These are phyloP conservation scores for Cyclophora punctaria DNA, from an alignment of 2,888 invertebrate species.

Conservation along the genomic window DNA sequence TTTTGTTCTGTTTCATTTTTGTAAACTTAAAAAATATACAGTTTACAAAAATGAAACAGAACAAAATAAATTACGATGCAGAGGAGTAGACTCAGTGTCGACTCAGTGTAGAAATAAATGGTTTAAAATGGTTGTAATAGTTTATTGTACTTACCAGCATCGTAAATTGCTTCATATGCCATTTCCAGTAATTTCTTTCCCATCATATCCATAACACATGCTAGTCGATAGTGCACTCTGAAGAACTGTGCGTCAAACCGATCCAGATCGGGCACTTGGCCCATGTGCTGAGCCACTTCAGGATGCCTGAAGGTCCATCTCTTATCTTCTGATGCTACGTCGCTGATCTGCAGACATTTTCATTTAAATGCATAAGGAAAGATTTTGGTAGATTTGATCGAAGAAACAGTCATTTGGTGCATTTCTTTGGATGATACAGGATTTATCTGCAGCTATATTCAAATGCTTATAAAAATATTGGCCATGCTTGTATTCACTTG, in stretches of 20 bases:
- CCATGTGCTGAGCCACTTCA: conserved; percentile 73
- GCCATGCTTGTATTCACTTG: too few relatives aligned
- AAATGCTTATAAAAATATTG: too few relatives aligned
- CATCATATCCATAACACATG: conserved; percentile 28
- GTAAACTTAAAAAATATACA: too few relatives aligned
- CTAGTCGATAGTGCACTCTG: conserved; percentile 68
- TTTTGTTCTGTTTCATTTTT: too few relatives aligned
- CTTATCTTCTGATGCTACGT: conserved; percentile 66
- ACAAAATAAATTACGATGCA: too few relatives aligned
- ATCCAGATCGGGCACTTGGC: conserved; percentile 75
- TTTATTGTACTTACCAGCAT: conserved; percentile 24
- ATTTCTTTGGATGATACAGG: neutral
- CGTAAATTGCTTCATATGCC: conserved; percentile 35
- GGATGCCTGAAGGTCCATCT: conserved; percentile 35
- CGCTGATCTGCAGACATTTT: conserved; percentile 11
- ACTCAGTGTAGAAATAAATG: too few relatives aligned
- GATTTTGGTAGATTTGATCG: neutral
- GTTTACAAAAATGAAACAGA: too few relatives aligned
- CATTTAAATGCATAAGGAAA: too few relatives aligned
- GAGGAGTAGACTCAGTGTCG: too few relatives aligned
- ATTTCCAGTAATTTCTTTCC: conserved; percentile 32
- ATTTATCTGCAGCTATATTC: neutral
- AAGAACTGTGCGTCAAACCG: conserved; percentile 79
- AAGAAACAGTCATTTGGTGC: neutral
- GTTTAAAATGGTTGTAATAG: neutral